Percentiles rank a stretch among this genome's conserved stretches.
These are phyloP conservation scores for Hydrotaea cyrtoneurina DNA, from an alignment of 2,888 invertebrate genomes.

Conservation along the genomic window DNA sequence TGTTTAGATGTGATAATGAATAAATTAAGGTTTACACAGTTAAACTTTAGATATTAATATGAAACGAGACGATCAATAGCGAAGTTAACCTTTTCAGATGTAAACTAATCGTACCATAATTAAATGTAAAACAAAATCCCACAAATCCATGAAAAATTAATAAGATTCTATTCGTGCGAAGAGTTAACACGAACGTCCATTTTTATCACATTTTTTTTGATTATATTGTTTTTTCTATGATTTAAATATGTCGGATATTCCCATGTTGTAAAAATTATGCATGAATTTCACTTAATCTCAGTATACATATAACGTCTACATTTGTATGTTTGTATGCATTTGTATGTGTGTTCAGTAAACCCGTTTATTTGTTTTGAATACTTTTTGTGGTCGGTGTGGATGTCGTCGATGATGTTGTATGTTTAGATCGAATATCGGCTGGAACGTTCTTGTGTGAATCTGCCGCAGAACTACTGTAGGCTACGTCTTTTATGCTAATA, in stretches of 20 bases:
- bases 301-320: conserved; percentile 2
- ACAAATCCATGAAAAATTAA: conserved; percentile 44
- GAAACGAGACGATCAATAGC: neutral
- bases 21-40: conserved; percentile 13
- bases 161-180: conserved; percentile 23
- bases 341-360: neutral
- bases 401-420: neutral
- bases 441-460: conserved; percentile 40
- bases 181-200: neutral
- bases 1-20: neutral
- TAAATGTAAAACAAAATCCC: conserved; percentile 39
- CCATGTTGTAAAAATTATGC: neutral
- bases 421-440: conserved; percentile 1
- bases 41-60: neutral
- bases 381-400: conserved; percentile 22
- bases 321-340: neutral
- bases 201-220: neutral
- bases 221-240: neutral
- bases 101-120: conserved; percentile 42
- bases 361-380: conserved; percentile 47
- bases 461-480: conserved; percentile 68
- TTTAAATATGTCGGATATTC: neutral
- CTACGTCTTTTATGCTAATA: conserved; percentile 69
- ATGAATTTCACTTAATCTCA: conserved; percentile 19
- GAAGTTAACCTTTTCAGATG: conserved; percentile 26